These are phyloP conservation scores for Thysanoteuthis rhombus DNA, from an alignment of 2,888 invertebrate species.

Conservation along the genomic window DNA sequence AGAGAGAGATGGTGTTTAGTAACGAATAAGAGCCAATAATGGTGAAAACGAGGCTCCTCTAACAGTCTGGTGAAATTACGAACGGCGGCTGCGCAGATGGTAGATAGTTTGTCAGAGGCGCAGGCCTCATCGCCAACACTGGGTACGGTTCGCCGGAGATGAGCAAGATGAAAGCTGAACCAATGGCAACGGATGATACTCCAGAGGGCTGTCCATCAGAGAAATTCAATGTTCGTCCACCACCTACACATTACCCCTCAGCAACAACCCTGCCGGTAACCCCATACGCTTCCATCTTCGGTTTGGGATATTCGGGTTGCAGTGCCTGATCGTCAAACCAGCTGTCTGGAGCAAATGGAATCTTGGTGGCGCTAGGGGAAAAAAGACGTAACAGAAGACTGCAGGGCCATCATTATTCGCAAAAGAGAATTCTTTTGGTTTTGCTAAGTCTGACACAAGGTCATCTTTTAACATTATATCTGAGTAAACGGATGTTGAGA, in stretches of 20 bases:
- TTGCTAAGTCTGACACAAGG: neutral
- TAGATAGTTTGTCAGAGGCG: neutral
- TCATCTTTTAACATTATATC: too few species aligned
- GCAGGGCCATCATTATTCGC: neutral
- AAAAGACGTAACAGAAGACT: neutral
- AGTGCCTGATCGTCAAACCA: neutral
- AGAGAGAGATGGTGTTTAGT: accelerated
- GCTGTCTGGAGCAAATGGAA: neutral
- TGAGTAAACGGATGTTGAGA: too few species aligned
- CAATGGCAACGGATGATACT: neutral
- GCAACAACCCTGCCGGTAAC: neutral
- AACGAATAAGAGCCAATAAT: too few species aligned
- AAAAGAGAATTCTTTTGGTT: neutral
- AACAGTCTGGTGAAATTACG: too few species aligned
- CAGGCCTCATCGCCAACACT: neutral
- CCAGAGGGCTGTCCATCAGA: neutral
- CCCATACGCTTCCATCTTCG: neutral
- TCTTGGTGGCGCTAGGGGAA: neutral
- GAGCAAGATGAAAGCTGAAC: neutral
- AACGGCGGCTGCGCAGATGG: too few species aligned
- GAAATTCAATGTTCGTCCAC: neutral
- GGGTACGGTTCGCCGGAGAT: neutral
- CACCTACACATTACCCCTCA: neutral
- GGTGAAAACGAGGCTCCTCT: too few species aligned
- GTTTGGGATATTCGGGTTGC: neutral